Evolutionary conservation across 2,797 vertebrate species (phyloP).

Genomic region (Steatocranus sp.): DNA sequence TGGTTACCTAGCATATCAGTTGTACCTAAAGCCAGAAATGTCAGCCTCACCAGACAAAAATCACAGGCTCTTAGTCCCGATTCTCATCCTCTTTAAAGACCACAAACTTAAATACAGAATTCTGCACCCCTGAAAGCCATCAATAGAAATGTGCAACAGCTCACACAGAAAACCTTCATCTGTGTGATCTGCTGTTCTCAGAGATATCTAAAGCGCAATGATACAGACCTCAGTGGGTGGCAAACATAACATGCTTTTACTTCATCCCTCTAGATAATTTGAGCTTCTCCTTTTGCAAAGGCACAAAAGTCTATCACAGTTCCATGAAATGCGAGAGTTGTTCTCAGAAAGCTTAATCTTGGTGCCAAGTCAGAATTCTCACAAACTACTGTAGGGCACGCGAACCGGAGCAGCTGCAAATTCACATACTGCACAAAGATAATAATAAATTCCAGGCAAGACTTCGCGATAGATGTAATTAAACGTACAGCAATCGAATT

Average conservation of each 20-base stretch:
- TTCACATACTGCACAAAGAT: not conserved
- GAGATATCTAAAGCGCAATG: conserved; percentile 11
- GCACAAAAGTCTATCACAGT: conserved; percentile 14
- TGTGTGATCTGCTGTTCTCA: conserved; percentile 13
- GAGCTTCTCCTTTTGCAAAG: conserved; percentile 28
- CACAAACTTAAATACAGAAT: not conserved
- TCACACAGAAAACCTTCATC: not conserved
- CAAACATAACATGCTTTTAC: conserved; percentile 25
- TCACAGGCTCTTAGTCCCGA: not conserved
- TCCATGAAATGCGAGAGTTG: conserved; percentile 39
- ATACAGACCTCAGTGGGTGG: conserved; percentile 27
- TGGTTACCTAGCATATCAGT: not conserved
- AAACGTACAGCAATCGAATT: not conserved
- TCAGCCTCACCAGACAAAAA: not conserved
- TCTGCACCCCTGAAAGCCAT: not conserved
- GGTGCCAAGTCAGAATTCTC: not conserved
- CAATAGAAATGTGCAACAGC: not conserved
- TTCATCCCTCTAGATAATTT: conserved; percentile 38
- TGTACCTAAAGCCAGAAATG: not conserved
- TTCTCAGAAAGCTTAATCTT: conserved; percentile 12
- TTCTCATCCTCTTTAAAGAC: not conserved
- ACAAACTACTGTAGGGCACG: not conserved
- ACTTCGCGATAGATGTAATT: not conserved
- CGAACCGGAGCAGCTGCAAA: not conserved
- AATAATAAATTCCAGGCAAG: not conserved